These are phyloP conservation scores for Cataglyphis livida DNA, from an alignment of 2,888 invertebrate genomes.

Conservation along the genomic window DNA sequence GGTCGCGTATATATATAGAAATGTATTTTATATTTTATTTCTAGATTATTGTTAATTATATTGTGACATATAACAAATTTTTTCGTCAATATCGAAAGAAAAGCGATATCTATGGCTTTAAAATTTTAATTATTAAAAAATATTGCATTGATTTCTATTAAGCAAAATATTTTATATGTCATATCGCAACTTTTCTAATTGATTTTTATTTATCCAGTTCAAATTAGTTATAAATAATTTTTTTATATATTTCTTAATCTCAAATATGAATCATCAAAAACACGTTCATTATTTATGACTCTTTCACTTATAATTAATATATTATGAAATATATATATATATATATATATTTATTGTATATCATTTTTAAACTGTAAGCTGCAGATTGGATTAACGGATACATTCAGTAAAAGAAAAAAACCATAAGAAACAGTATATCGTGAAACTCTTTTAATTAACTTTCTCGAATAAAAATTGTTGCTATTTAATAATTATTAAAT, in stretches of 20 bases:
- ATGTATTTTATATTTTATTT: background rate
- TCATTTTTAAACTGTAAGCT: background rate
- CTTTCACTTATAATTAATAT: background rate
- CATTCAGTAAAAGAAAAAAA: background rate
- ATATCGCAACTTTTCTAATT: background rate
- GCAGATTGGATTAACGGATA: background rate
- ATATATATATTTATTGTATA: background rate
- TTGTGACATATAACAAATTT: background rate
- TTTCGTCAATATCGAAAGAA: background rate
- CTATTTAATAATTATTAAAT: background rate
- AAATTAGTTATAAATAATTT: background rate
- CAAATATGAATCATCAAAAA: background rate
- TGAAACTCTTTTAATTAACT: background rate
- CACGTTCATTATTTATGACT: background rate
- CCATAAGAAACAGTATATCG: background rate
- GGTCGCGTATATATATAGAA: background rate
- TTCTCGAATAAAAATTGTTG: background rate
- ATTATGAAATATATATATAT: background rate
- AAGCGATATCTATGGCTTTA: background rate
- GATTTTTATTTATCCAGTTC: background rate
- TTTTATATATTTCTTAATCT: background rate
- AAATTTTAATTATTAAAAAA: conserved; percentile 2
- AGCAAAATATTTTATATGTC: conserved; percentile 8
- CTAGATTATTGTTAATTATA: background rate
- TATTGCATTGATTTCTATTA: background rate